A percentile compares a stretch with the other conserved stretches of the same genome.
Evolutionary conservation across 2,797 vertebrate genomes (phyloP).

Genomic region (Chaetophractus vellerosus): DNA sequence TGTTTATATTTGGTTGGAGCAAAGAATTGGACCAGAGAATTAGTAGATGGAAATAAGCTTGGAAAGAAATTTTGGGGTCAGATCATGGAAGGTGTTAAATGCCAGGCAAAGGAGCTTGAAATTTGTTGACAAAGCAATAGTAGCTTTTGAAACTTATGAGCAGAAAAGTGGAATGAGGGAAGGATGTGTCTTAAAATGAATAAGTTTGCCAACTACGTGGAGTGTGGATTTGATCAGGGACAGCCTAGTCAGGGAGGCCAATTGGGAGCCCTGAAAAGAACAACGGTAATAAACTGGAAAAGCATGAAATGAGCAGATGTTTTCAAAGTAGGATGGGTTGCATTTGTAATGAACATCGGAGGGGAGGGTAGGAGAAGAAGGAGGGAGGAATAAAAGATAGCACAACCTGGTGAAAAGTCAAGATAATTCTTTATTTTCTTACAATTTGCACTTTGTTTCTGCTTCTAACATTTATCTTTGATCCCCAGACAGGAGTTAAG

Average conservation of each 20-base stretch:
- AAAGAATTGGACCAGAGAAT: not conserved
- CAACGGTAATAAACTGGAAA: not conserved
- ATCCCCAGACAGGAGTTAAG: constrained; percentile 70
- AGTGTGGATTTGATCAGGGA: not conserved
- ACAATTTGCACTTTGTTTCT: constrained; percentile 64
- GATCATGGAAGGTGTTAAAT: constrained; percentile 1
- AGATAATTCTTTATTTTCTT: constrained; percentile 66
- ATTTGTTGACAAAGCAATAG: not conserved
- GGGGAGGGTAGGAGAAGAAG: no score
- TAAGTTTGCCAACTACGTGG: not conserved
- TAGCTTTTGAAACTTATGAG: not conserved
- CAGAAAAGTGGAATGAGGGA: not conserved
- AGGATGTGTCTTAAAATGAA: not conserved
- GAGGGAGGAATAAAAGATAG: not conserved
- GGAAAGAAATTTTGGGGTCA: constrained; percentile 15
- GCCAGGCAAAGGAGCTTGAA: constrained; percentile 15
- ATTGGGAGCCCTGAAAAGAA: not conserved
- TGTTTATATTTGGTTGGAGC: not conserved
- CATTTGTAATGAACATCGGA: not conserved
- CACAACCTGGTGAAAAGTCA: not conserved
- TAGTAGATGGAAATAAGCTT: not conserved
- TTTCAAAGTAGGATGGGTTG: not conserved
- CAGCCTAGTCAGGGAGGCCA: not conserved
- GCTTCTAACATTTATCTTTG: constrained; percentile 75
- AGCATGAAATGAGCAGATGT: not conserved